Evolutionary conservation across 2,113 vertebrate species (phyloP), one percentile per base, ranked within the genome.

Genomic region (Desmodus rotundus): DNA sequence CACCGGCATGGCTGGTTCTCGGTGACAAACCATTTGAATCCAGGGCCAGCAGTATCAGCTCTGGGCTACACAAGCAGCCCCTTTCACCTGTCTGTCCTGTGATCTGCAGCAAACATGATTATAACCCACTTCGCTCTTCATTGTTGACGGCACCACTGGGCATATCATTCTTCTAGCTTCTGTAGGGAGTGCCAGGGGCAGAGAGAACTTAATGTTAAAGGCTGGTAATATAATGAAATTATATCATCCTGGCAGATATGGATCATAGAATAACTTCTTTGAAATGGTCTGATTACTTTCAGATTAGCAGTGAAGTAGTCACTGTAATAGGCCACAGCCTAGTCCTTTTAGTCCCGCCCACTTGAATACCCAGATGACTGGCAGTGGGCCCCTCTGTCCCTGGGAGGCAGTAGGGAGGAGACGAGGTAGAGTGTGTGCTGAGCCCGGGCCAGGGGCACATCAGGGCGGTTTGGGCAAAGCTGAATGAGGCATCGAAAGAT

Each of bases 31-130:
- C 52, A 5, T 36, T 11, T 68, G 68, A 82, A 77, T 50, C 15
- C 5, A 7, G 83, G 38, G 33, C 0, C 8, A 33, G 8, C 33
- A 68, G 61, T 61, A 1, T 36, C 1, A 0, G 24, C 50, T 31
- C 47, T 88, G 85, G 90, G 77, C 33, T 33, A 2, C 52, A 43
- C 24, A 43, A 5, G 3, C 28, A 11, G 17, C n/a, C 6, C 76
- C 22, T 38, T 43, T 41, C n/a, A 50, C 50, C 68, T 43, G 19
- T 28, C 17, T 24, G 36, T 74, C 47, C 22, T 43, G 2, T 11
- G n/a, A 52, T 16, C n/a, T 28, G 41, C 36, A 13, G 47, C 12
- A 19, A 31, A 77, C 28, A 28, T 31, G 56, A 36, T 43, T 43
- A 17, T 52, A 26, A 22, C 31, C 78, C 19, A 43, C 31, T n/a